Base-by-base conservation (phyloP, 1,140 invertebrate genomes). In the Stratiolaelaps scimitus region DNA sequence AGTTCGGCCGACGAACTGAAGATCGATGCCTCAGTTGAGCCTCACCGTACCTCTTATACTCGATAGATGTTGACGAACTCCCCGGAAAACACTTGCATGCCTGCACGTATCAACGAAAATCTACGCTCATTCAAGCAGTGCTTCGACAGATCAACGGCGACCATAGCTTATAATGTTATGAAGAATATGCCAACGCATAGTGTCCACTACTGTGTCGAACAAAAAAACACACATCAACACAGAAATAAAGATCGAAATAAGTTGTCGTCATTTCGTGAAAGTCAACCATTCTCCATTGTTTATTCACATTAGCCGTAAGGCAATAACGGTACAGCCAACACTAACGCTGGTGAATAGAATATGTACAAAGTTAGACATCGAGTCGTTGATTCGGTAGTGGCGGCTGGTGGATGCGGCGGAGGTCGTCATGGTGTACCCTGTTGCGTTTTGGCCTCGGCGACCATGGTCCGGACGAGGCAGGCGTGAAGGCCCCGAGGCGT, bases 401-500 rank as follows among this genome's bases (percentile, higher is more conserved):
- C 34, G 53, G 26, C 34, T 60, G 23, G 34, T 15, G 23, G 15
- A 15, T 60, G 34, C 53, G 53, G 34, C 53, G 23, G 53, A 26
- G 26, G 53, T 26, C 53, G 26, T 60, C 53, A 26, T 60, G 15
- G 53, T 60, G 4, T 60, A 34, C 13, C 23, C 53, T 34, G 53
- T 60, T 2, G 17, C 53, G 15, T 60, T 60, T 15, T 34, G 15
- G 10, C 34, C 10, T n/a, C n/a, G n/a, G n/a, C n/a, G n/a, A n/a
- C n/a, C n/a, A n/a, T n/a, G n/a, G n/a, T n/a, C n/a, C n/a, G n/a
- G n/a, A n/a, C n/a, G n/a, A n/a, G n/a, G n/a, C n/a, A n/a, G n/a
- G n/a, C n/a, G n/a, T n/a, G n/a, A n/a, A 48, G 47, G 47, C 47
- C 47, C 28, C 47, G 28, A 48, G 15, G 47, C 47, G 47, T 48